phyloP scores from a whole-genome alignment of 1,140 invertebrate species.

The Eulimnadia texana region DNA sequence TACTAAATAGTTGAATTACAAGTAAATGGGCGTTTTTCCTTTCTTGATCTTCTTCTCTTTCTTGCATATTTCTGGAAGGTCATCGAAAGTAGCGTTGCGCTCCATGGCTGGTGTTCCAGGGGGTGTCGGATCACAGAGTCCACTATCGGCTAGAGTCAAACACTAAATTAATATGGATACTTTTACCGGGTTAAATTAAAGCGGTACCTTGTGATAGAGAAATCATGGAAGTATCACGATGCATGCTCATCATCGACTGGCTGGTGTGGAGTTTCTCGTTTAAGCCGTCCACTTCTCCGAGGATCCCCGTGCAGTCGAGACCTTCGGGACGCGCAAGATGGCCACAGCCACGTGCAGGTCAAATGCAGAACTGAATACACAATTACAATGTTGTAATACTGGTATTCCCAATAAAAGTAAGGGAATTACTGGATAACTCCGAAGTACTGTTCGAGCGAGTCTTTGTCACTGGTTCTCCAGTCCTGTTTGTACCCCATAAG shows the following conservation, averaged over 20 bases:
- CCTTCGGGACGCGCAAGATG: conserved; percentile 70
- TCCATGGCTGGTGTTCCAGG: conserved; percentile 8
- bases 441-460: conserved; percentile 70
- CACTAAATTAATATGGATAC: too few species aligned
- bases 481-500: conserved; percentile 73
- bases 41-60: background rate
- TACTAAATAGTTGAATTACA: background rate
- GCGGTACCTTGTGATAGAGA: too few species aligned
- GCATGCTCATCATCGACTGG: background rate
- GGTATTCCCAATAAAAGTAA: too few species aligned
- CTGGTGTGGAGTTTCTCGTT: background rate
- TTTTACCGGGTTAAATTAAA: too few species aligned
- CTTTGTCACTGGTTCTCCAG: conserved; percentile 58
- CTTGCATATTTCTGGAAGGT: background rate
- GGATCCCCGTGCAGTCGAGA: conserved; percentile 44
- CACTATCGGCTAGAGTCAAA: background rate
- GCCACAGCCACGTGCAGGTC: conserved; percentile 83
- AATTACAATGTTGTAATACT: too few species aligned
- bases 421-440: conserved; percentile 87
- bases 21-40: background rate
- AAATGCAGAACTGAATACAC: conserved; percentile 58
- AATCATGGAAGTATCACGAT: background rate
- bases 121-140: background rate
- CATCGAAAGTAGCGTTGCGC: background rate
- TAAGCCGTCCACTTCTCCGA: conserved; percentile 28